Conservation (phyloP, 64 coral and sea anemone genomes). For the Actinia equina region DNA sequence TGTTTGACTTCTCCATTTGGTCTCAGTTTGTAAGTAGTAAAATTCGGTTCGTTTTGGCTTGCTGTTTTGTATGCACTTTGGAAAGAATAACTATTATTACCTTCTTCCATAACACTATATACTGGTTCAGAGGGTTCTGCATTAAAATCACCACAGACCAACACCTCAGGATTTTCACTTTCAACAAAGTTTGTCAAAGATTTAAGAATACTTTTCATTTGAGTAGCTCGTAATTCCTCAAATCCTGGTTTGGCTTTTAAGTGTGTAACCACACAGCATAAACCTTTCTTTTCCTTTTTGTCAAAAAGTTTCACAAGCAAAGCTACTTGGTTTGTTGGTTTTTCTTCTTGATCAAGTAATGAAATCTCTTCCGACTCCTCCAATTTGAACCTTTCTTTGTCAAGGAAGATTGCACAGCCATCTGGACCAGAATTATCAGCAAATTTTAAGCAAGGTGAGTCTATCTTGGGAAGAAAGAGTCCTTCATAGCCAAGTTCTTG, state of each 20-base stretch:
- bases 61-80: conserved; percentile 66
- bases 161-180: conserved; percentile 41
- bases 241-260: conserved; percentile 86
- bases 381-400: conserved; percentile 64
- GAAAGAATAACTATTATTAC: conserved; percentile 38
- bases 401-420: conserved; percentile 84
- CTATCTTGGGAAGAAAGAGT: conserved; percentile 59
- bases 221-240: conserved; percentile 46
- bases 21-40: conserved; percentile 88
- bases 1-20: conserved; percentile 81
- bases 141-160: conserved; percentile 94
- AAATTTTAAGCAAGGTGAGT: conserved; percentile 90
- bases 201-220: conserved; percentile 59
- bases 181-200: conserved; percentile 37
- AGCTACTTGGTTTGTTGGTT: conserved; percentile 70
- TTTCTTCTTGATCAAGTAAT: conserved; percentile 60
- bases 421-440: conserved; percentile 81
- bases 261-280: conserved; percentile 75
- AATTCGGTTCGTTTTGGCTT: conserved; percentile 47
- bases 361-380: conserved; percentile 23
- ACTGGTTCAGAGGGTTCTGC: conserved; percentile 86
- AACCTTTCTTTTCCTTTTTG: conserved; percentile 17
- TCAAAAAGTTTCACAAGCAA: conserved; percentile 71
- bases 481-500: conserved; percentile 72
- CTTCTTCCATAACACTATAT: conserved; percentile 70